phyloP scores from a whole-genome alignment of 2,888 invertebrate genomes.

The Ennomos quercinarius region DNA sequence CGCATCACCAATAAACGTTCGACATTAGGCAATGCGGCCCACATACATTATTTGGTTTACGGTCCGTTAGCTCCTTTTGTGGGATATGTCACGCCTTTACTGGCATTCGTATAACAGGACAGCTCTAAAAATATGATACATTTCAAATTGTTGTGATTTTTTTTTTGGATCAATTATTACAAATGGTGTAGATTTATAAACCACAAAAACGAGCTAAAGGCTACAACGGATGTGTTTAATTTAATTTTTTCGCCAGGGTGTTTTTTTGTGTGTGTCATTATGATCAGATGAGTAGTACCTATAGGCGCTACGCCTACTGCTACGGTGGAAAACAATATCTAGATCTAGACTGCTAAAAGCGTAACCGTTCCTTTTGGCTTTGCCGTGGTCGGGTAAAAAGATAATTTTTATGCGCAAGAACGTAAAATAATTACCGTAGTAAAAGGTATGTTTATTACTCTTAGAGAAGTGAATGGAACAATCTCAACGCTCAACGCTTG shows the following conservation, averaged over 20 bases:
- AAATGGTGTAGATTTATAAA: no score
- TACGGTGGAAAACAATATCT: no score
- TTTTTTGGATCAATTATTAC: slow-evolving; percentile 11
- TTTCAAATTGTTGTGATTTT: slow-evolving; percentile 15
- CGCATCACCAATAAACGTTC: slow-evolving; percentile 65
- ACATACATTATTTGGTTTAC: slow-evolving; percentile 71
- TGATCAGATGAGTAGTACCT: no score
- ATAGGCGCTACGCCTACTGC: no score
- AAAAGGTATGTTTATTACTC: slow-evolving; percentile 22
- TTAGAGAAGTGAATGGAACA: slow-evolving; percentile 41
- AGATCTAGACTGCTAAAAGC: no score
- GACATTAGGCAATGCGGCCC: slow-evolving; percentile 71
- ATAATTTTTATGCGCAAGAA: no score
- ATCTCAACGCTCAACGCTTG: slow-evolving; percentile 41
- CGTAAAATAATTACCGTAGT: neutral
- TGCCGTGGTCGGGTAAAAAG: no score
- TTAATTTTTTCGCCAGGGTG: no score
- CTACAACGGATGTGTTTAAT: no score
- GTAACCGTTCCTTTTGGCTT: no score
- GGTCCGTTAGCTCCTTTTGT: slow-evolving; percentile 71
- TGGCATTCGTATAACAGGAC: slow-evolving; percentile 36
- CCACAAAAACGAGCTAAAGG: no score
- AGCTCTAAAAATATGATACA: slow-evolving; percentile 20
- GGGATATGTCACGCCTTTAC: slow-evolving; percentile 48
- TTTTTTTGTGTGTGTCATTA: no score